These are phyloP conservation scores for Drepana arcuata DNA, from an alignment of 1,140 invertebrate genomes.

Conservation along the genomic window DNA sequence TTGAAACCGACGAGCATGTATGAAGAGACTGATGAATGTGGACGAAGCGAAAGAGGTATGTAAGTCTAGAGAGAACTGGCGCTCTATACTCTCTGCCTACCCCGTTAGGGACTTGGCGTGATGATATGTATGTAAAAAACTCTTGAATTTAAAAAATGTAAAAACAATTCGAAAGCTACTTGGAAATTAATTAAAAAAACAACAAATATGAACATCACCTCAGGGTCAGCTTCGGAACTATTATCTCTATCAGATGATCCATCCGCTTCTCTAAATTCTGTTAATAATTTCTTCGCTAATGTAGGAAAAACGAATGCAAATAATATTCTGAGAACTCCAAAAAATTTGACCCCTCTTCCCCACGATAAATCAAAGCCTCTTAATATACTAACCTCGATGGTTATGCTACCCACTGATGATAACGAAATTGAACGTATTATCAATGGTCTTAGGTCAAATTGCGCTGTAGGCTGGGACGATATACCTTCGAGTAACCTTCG, in stretches of 20 bases:
- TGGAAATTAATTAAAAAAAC: conserved; percentile 16
- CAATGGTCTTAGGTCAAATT: conserved; percentile 7
- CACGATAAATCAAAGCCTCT: neutral
- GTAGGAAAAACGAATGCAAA: conserved; percentile 7
- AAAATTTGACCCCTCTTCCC: too few species aligned
- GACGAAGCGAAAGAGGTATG: too few species aligned
- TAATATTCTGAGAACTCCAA: conserved; percentile 1
- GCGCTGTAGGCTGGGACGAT: conserved; percentile 12
- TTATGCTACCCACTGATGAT: conserved; percentile 11
- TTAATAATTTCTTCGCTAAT: conserved; percentile 11
- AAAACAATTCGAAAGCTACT: conserved; percentile 8
- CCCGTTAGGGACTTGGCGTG: too few species aligned
- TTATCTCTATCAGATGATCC: neutral
- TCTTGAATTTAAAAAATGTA: conserved; percentile 10
- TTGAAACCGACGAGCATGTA: too few species aligned
- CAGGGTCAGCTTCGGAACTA: neutral
- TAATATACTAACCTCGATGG: conserved; percentile 7
- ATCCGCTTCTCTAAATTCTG: conserved; percentile 6
- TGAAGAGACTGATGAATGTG: too few species aligned
- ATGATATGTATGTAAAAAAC: too few species aligned
- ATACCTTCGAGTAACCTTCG: conserved; percentile 5
- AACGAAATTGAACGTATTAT: conserved; percentile 8
- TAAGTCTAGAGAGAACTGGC: too few species aligned
- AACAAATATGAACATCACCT: conserved; percentile 1
- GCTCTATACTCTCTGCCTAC: too few species aligned